Conservation (phyloP, 2,888 invertebrate species). For the Antheraea assamensis region DNA sequence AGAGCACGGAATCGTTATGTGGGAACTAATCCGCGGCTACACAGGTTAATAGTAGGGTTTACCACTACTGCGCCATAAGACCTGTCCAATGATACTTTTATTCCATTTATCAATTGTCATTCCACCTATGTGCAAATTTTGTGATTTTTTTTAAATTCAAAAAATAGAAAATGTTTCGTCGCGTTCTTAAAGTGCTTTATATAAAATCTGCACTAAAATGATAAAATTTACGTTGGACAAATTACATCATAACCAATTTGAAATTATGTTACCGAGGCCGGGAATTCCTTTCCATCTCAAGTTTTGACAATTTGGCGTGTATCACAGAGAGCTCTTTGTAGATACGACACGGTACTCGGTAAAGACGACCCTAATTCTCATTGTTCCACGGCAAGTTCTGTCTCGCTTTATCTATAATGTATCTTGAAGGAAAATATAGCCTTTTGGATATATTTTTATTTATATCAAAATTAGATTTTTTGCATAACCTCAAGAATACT, state of each 20-base stretch:
- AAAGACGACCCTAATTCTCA: slow-evolving; percentile 10
- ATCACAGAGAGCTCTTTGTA: slow-evolving; percentile 11
- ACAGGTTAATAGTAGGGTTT: too few species aligned
- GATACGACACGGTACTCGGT: slow-evolving; percentile 10
- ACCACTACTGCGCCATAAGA: too few species aligned
- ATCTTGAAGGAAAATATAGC: neutral
- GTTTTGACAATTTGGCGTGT: slow-evolving; percentile 16
- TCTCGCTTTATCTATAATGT: slow-evolving; percentile 5
- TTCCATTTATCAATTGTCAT: neutral
- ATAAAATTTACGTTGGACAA: slow-evolving; percentile 4
- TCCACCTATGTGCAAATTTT: neutral
- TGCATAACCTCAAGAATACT: neutral
- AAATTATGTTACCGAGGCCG: slow-evolving; percentile 9
- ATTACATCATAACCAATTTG: slow-evolving; percentile 3
- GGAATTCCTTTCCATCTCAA: slow-evolving; percentile 13
- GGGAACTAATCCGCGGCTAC: too few species aligned
- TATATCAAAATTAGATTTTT: neutral
- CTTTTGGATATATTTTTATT: neutral
- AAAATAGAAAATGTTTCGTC: too few species aligned
- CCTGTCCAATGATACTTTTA: too few species aligned
- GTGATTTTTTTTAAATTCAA: neutral
- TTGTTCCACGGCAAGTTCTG: slow-evolving; percentile 6
- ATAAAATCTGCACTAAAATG: neutral
- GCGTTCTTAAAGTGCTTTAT: neutral
- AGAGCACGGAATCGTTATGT: too few species aligned